Evolutionary conservation across 2,888 invertebrate species (phyloP).

Genomic region (Onthophagus sagittarius): DNA sequence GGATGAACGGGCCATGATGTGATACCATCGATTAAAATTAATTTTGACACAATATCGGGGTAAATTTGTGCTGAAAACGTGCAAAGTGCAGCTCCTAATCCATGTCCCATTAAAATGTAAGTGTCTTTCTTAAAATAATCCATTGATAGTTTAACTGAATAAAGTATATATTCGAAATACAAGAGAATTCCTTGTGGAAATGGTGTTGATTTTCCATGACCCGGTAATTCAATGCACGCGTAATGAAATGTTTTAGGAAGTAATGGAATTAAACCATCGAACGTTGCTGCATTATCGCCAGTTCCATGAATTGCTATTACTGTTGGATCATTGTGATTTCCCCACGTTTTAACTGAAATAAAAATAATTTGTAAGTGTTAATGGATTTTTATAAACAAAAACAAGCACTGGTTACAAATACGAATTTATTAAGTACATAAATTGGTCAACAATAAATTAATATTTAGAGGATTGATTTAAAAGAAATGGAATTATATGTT

Average conservation of each 20-base stretch:
- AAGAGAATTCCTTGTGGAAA: conserved; percentile 43
- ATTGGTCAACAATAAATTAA: background rate
- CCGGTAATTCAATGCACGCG: conserved; percentile 56
- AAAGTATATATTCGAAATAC: conserved; percentile 45
- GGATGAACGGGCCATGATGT: conserved; percentile 10
- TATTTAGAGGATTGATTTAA: conserved; percentile 3
- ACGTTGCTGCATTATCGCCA: conserved; percentile 59
- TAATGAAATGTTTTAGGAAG: conserved; percentile 50
- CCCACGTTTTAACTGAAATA: conserved; percentile 58
- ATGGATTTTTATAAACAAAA: background rate
- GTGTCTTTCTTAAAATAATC: conserved; percentile 40
- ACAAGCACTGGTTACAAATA: background rate
- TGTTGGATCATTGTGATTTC: conserved; percentile 52
- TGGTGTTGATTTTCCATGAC: conserved; percentile 58
- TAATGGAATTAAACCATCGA: conserved; percentile 54
- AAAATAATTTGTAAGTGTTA: background rate
- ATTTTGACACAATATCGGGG: conserved; percentile 13
- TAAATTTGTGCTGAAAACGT: conserved; percentile 19
- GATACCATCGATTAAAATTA: conserved; percentile 17
- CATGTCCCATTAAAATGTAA: conserved; percentile 43
- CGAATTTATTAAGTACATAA: background rate
- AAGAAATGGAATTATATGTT: conserved; percentile 16
- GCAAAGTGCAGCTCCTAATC: conserved; percentile 30
- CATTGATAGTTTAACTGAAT: conserved; percentile 37
- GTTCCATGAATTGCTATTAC: conserved; percentile 58